Base-by-base conservation (phyloP, 2,113 vertebrate species). In the Sylvicapra grimmia region DNA sequence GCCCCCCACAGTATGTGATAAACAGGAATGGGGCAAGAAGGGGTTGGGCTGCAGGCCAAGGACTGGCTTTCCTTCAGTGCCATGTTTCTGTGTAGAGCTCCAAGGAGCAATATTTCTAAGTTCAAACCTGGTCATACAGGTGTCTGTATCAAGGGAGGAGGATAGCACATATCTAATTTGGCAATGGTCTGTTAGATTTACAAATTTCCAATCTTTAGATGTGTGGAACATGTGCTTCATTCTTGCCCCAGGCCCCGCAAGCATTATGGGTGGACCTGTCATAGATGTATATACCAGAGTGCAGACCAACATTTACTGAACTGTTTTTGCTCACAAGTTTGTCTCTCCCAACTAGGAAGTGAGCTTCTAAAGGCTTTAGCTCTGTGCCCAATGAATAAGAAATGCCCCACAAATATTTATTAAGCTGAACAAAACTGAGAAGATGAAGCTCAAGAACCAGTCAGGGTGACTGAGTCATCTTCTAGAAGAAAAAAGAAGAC, bases 1-100 rank as follows among this genome's bases (percentile, higher is more conserved):
- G 27, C 56, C n/a, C 8, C 44, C 15, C 11, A 4, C 54, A 61
- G n/a, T 6, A 6, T 2, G 10, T 4, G 1, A 12, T 51, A 61
- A 5, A n/a, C 47, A 47, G 53, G 7, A 44, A 61, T n/a, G 47
- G 47, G 15, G 51, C 18, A 9, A 49, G 27, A 53, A 5, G 23
- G 65, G 5, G 3, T 14, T 7, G 27, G 68, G 18, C 25, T 58
- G 29, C 13, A 40, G 36, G 10, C 31, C 6, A 4, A 40, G 25
- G 25, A 75, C 27, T 49, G 18, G 44, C 23, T 53, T 54, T 77
- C 58, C 33, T 79, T 56, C 25, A 8, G 7, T 40, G 19, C 16
- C 25, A 23, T 27, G 36, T 16, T 89, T 85, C 65, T 79, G 8
- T 56, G 86, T 49, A 21, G 31, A 47, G 49, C 18, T 65, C 79